phyloP scores from a whole-genome alignment of 2,113 vertebrate species.

The Phalacrocorax carbo region DNA sequence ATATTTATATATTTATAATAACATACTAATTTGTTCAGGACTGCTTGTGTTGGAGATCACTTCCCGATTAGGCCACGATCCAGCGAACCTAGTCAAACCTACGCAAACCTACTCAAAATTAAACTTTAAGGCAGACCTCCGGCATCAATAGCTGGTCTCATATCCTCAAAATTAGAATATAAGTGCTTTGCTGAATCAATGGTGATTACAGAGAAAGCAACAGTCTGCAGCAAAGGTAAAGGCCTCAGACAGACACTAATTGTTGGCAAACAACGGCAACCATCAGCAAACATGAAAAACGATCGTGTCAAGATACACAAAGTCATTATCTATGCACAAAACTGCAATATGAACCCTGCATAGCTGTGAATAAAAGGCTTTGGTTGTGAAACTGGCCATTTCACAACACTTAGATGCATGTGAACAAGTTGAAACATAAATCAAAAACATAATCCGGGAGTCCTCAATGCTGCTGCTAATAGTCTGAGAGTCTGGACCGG shows the following conservation, averaged over 20 bases:
- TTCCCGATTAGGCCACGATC: background rate
- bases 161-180: background rate
- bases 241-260: background rate
- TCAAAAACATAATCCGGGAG: background rate
- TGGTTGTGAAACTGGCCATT: constrained; percentile 1
- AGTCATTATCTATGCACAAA: background rate
- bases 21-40: background rate
- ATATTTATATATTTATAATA: no score
- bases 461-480: background rate
- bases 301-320: background rate
- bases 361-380: constrained; percentile 6
- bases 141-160: background rate
- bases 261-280: background rate
- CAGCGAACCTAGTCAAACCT: background rate
- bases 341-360: background rate
- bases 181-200: background rate
- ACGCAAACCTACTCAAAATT: background rate
- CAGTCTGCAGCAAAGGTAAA: background rate
- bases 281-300: constrained; percentile 8
- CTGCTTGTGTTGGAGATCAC: background rate
- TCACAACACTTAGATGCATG: background rate
- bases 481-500: background rate
- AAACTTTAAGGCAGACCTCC: background rate
- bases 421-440: constrained; percentile 11
- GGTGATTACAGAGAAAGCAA: background rate